These are phyloP conservation scores for Torymus auratus DNA, from an alignment of 2,888 invertebrate species.

Conservation along the genomic window DNA sequence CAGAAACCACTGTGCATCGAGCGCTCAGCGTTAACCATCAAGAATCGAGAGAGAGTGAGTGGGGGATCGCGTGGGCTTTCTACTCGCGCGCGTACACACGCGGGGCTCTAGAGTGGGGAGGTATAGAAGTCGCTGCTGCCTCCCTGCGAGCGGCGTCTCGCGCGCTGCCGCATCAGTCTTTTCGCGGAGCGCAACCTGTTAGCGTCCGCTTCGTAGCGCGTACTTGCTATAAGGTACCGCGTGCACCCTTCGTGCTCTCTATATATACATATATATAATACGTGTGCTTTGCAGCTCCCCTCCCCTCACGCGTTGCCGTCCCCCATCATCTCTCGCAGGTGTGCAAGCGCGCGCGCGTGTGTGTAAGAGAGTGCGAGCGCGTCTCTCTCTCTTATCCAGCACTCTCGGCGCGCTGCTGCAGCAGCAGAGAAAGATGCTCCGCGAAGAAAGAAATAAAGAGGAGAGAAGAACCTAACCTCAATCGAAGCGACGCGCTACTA, in stretches of 20 bases:
- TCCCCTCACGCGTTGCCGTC: too few species aligned
- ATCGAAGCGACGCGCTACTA: conserved; percentile 4
- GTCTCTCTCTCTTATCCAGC: too few species aligned
- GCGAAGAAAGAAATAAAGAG: neutral
- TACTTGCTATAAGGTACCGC: neutral
- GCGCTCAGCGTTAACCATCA: conserved; percentile 8
- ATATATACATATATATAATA: neutral
- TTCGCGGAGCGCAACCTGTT: conserved; percentile 69
- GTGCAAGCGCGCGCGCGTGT: too few species aligned
- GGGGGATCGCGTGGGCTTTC: conserved; percentile 53
- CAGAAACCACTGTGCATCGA: neutral
- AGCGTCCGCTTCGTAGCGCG: conserved; percentile 52
- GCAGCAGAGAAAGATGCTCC: too few species aligned
- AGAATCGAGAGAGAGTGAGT: conserved; percentile 4
- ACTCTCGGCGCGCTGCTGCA: too few species aligned
- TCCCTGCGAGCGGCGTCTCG: conserved; percentile 28
- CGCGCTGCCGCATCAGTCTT: conserved; percentile 65
- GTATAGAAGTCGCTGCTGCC: conserved; percentile 42
- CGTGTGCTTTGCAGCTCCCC: too few species aligned
- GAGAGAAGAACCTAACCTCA: conserved; percentile 48
- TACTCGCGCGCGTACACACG: neutral
- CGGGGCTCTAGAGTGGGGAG: conserved; percentile 48
- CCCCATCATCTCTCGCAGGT: neutral
- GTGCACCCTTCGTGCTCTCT: conserved; percentile 16
- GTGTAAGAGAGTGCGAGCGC: too few species aligned